Conservation (phyloP, 2,113 vertebrate species). For the Hippocampus barbouri region DNA sequence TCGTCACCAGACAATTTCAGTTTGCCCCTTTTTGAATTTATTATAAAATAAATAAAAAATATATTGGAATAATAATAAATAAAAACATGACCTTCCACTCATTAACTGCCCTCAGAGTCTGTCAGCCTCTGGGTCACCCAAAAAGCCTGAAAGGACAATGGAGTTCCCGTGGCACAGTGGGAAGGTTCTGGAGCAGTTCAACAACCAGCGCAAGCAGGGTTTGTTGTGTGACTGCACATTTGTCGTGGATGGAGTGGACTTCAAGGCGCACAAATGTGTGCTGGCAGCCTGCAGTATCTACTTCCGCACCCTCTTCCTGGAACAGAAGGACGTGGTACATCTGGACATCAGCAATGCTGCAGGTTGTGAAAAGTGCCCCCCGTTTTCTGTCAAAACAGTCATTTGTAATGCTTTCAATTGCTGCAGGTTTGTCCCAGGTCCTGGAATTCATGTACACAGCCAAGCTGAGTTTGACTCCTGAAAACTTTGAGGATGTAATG, state of each 20-base stretch:
- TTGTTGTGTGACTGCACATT: conserved; percentile 96
- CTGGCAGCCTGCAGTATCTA: conserved; percentile 94
- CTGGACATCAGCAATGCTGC: conserved; percentile 96
- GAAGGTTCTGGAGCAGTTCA: conserved; percentile 90
- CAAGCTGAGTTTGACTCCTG: conserved; percentile 82
- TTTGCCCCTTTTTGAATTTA: too few relatives aligned
- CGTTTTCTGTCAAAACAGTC: neutral
- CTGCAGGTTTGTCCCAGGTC: conserved; percentile 87
- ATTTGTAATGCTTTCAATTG: conserved; percentile 9
- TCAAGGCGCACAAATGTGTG: conserved; percentile 95
- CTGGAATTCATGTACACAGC: conserved; percentile 98
- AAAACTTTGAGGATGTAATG: conserved; percentile 90
- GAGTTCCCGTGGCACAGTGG: conserved; percentile 96
- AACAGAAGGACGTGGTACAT: conserved; percentile 97
- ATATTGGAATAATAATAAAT: neutral
- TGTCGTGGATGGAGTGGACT: conserved; percentile 93
- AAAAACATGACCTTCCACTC: neutral
- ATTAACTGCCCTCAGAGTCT: neutral
- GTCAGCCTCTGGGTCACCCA: neutral
- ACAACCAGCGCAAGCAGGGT: conserved; percentile 89
- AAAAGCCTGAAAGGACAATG: conserved; percentile 69
- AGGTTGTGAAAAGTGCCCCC: conserved; percentile 67
- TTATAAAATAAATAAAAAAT: too few relatives aligned
- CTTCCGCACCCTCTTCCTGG: conserved; percentile 91
- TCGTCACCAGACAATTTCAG: too few relatives aligned